Base-by-base conservation (phyloP, 1,140 invertebrate species). In the Drosophila bocqueti region DNA sequence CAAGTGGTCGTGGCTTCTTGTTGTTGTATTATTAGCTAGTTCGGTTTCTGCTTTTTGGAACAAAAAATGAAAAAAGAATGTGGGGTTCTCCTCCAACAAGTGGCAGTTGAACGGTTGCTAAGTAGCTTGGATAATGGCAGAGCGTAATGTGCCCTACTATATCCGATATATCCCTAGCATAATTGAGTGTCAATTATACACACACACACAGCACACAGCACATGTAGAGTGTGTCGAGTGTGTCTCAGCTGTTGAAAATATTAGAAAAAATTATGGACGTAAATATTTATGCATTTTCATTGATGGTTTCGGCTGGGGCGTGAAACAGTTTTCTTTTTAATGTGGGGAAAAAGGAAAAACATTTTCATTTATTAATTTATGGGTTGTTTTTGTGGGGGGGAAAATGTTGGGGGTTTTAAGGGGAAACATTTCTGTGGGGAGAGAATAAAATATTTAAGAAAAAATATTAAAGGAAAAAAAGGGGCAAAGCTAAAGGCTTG, bases 201-300 rank as follows among this genome's bases (percentile, higher is more conserved):
- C 83, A 72, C 68, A 68, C 40, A 50, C 43, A 59, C 42, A 66
- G 29, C 45, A 42, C 63, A 34, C 45, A 46, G 29, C 65, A 26
- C 13, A 24, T 13, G 40, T 57, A 55, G 55, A 49, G 66, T 72
- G 34, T 11, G 34, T 36, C 26, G 26, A 29, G 54, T 54, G 83
- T 83, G 79, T 87, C 72, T 86, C 84, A 89, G 84, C 84, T 89
- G 84, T 81, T 89, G 84, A 90, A 89, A 90, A 90, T 89, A 89
- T 89, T 89, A 90, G 78, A 81, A 54, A 80, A 89, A 79, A 90
- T 89, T 89, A 89, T 89, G 83, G 85, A 76, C 78, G 85, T 89
- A 89, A 89, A 89, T 90, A 89, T 89, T 87, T 89, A 90, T 89
- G 85, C 83, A 87, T 81, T 85, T 85, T 84, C 79, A 81, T 79